These are phyloP conservation scores for Spea bombifrons DNA, from an alignment of 2,113 vertebrate species.

Conservation along the genomic window DNA sequence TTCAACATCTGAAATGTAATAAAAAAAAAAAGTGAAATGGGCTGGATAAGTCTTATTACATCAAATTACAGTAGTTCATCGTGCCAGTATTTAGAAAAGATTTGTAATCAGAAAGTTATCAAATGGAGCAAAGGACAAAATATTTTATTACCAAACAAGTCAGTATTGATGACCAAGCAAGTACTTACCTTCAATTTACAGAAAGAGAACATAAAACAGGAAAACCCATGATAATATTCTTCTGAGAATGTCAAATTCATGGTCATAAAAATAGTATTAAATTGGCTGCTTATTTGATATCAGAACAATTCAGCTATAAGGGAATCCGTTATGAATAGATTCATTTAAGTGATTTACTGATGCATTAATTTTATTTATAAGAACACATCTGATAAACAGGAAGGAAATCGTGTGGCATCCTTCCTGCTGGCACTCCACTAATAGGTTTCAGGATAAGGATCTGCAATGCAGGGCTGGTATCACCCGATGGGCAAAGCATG, in stretches of 20 bases:
- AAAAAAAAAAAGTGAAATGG: conserved; percentile 54
- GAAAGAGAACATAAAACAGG: conserved; percentile 25
- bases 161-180: conserved; percentile 41
- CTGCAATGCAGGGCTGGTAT: too few species aligned
- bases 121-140: conserved; percentile 51
- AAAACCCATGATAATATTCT: neutral
- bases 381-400: too few species aligned
- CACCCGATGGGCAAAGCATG: too few species aligned
- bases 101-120: conserved; percentile 41
- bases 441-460: too few species aligned
- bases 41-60: conserved; percentile 54
- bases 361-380: neutral
- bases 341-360: neutral
- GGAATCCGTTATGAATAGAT: neutral
- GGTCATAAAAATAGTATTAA: conserved; percentile 22
- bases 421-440: too few species aligned
- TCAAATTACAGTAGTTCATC: conserved; percentile 52
- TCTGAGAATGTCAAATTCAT: neutral
- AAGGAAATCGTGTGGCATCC: too few species aligned
- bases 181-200: conserved; percentile 32
- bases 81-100: conserved; percentile 53
- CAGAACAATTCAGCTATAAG: neutral
- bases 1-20: conserved; percentile 52
- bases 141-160: neutral
- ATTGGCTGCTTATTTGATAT: neutral